phyloP scores from a whole-genome alignment of 2,797 vertebrate genomes.

The Alfaro cultratus region DNA sequence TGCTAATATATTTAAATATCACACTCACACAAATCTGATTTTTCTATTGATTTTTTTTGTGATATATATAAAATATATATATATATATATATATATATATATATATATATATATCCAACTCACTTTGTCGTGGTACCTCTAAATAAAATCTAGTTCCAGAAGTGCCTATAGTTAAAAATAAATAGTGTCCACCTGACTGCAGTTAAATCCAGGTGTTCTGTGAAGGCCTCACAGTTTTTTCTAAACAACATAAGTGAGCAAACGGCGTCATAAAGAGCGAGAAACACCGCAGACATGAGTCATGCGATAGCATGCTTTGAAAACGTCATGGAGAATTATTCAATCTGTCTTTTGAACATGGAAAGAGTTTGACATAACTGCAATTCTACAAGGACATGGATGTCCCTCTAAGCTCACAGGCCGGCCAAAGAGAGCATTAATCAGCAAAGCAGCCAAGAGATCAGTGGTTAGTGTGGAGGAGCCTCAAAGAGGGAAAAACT shows the following conservation, averaged over 20 bases:
- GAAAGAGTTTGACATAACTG: background rate
- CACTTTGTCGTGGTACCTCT: background rate
- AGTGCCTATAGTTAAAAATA: background rate
- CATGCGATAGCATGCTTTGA: background rate
- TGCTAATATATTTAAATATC: too few relatives aligned
- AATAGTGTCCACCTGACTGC: background rate
- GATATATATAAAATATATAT: too few relatives aligned
- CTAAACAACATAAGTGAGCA: background rate
- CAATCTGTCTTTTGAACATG: background rate
- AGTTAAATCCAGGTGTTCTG: background rate
- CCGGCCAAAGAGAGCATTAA: background rate
- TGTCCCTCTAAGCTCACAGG: background rate
- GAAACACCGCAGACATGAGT: background rate
- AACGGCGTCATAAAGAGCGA: background rate
- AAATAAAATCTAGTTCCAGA: background rate
- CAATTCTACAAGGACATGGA: background rate
- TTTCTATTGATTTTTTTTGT: too few relatives aligned
- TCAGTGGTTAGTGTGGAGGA: background rate
- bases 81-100: too few relatives aligned
- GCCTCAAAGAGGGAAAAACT: slow-evolving; percentile 1
- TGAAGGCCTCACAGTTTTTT: background rate
- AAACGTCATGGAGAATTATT: background rate
- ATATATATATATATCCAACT: too few relatives aligned
- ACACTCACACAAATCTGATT: too few relatives aligned
- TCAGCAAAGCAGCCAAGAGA: background rate